phyloP scores from a whole-genome alignment of 2,888 invertebrate species.

The Drosophila anceps region DNA sequence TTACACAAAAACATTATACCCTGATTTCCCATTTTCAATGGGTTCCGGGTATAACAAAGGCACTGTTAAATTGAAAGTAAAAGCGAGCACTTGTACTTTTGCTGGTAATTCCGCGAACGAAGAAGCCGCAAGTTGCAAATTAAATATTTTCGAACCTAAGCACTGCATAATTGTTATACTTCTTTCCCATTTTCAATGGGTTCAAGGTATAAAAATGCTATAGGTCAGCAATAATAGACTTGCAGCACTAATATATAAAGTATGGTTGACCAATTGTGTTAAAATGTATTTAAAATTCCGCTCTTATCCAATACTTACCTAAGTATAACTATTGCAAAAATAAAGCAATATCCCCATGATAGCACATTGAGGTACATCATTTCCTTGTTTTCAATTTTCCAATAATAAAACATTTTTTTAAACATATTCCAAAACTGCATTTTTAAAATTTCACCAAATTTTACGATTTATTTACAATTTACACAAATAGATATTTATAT shows the following conservation, averaged over 20 bases:
- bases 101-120: neutral
- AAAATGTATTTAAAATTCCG: neutral
- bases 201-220: neutral
- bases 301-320: neutral
- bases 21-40: no score
- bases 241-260: no score
- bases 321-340: neutral
- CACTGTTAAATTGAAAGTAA: no score
- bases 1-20: no score
- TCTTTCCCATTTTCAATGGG: neutral
- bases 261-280: neutral
- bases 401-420: no score
- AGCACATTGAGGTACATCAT: neutral
- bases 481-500: conserved; percentile 15
- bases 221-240: neutral
- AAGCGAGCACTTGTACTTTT: neutral
- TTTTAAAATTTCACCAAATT: conserved; percentile 31
- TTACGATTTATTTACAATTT: conserved; percentile 49
- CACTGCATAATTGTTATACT: neutral
- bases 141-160: neutral
- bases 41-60: no score
- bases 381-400: no score
- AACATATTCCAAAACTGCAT: neutral
- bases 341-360: neutral
- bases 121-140: neutral